Percentiles rank a stretch among this genome's conserved stretches.
Conservation (phyloP, 2,113 vertebrate species). For the Xenopus borealis region DNA sequence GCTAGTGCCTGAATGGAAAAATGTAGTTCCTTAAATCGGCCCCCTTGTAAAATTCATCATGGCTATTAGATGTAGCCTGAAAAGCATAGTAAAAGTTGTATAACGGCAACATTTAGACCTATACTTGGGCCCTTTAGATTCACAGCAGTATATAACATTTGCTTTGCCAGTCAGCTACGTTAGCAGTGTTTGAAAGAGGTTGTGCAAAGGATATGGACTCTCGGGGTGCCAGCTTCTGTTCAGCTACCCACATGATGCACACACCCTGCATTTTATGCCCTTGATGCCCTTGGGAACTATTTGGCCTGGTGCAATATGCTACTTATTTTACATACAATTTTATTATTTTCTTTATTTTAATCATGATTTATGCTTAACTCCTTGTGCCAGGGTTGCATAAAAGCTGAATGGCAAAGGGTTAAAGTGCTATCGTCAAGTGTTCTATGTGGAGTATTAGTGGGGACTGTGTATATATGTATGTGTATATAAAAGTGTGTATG, state of each 20-base stretch:
- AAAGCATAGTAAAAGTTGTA: no score
- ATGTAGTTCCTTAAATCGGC: no score
- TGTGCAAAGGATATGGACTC: neutral
- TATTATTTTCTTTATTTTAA: slow-evolving; percentile 12
- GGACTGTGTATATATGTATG: slow-evolving; percentile 34
- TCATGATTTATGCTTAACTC: slow-evolving; percentile 22
- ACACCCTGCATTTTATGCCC: neutral
- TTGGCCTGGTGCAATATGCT: slow-evolving; percentile 52
- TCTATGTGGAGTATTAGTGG: slow-evolving; percentile 15
- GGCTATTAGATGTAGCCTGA: no score
- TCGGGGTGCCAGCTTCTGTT: neutral
- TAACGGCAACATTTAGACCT: no score
- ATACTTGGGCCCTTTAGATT: no score
- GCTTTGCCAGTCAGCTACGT: neutral
- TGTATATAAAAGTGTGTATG: slow-evolving; percentile 29
- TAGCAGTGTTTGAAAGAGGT: neutral
- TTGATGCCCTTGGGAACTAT: slow-evolving; percentile 20
- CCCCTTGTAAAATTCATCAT: no score
- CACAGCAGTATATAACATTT: no score
- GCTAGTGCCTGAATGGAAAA: no score
- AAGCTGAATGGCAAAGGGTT: slow-evolving; percentile 3
- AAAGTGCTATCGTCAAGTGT: slow-evolving; percentile 26
- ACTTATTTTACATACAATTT: slow-evolving; percentile 49
- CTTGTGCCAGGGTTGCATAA: neutral
- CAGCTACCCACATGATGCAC: slow-evolving; percentile 13